These are phyloP conservation scores for Planiliza haematocheilus DNA, from an alignment of 2,113 vertebrate genomes.

Conservation along the genomic window DNA sequence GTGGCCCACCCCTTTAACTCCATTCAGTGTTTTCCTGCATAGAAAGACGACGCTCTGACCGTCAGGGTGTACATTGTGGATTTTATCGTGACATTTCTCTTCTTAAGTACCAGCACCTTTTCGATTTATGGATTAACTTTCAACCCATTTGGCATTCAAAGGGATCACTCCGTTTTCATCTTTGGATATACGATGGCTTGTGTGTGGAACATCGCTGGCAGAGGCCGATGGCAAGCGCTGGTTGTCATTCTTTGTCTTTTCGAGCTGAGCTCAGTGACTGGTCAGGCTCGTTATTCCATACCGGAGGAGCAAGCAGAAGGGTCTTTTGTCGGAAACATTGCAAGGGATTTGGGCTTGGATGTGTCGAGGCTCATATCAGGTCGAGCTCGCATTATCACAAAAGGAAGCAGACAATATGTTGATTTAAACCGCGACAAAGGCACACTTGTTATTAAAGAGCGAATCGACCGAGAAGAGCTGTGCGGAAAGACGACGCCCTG, in stretches of 20 bases:
- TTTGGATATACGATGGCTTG: conserved; percentile 45
- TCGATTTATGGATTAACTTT: rapidly evolving
- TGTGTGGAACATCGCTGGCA: conserved; percentile 8
- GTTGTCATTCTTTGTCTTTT: conserved; percentile 69
- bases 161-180: neutral
- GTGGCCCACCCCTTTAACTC: conserved; percentile 32
- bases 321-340: conserved; percentile 84
- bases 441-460: conserved; percentile 80
- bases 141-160: rapidly evolving
- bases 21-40: conserved; percentile 7
- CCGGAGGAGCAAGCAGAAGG: conserved; percentile 84
- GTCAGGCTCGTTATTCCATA: conserved; percentile 78
- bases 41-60: neutral
- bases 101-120: neutral
- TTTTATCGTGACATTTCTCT: neutral
- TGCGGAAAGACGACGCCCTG: conserved; percentile 84
- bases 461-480: conserved; percentile 86
- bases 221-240: conserved; percentile 50
- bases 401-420: conserved; percentile 79
- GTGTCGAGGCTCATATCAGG: conserved; percentile 78
- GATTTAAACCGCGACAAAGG: conserved; percentile 79
- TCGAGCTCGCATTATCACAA: conserved; percentile 80
- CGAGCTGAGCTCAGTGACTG: conserved; percentile 45
- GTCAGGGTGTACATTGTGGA: neutral
- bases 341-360: conserved; percentile 82